phyloP scores from a whole-genome alignment of 1,140 invertebrate species.

The Drosophila asahinai region DNA sequence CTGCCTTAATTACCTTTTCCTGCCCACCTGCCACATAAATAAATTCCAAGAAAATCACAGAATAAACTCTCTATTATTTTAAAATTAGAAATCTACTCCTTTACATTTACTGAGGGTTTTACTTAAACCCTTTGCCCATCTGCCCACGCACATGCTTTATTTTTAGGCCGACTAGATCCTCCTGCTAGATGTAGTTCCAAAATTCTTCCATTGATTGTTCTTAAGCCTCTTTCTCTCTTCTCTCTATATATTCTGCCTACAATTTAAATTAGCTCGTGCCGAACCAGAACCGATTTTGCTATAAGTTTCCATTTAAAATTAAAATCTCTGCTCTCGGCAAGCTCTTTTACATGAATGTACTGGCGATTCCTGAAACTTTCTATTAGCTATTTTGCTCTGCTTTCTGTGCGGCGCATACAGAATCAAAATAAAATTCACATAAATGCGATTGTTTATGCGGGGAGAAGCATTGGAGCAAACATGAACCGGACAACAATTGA shows the following conservation, averaged over 20 bases:
- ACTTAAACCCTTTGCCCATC: not conserved
- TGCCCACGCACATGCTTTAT: not conserved
- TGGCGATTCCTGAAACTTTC: constrained; percentile 34
- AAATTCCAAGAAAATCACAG: not conserved
- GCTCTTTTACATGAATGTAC: constrained; percentile 18
- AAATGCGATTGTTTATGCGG: constrained; percentile 56
- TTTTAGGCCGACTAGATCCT: too few relatives aligned
- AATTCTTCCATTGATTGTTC: too few relatives aligned
- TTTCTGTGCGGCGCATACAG: constrained; percentile 12
- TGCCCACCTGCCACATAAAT: too few relatives aligned
- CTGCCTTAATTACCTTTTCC: too few relatives aligned
- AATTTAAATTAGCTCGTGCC: not conserved
- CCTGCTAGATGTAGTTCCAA: not conserved
- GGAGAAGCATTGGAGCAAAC: constrained; percentile 9
- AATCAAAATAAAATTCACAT: constrained; percentile 72
- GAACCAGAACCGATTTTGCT: not conserved
- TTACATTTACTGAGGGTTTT: too few relatives aligned
- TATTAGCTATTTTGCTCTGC: constrained; percentile 18
- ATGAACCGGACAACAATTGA: constrained; percentile 47
- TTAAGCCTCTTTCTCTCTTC: too few relatives aligned
- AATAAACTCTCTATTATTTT: too few relatives aligned
- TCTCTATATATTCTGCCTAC: too few relatives aligned
- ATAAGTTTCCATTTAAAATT: constrained; percentile 3
- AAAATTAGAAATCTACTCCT: too few relatives aligned
- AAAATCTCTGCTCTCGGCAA: constrained; percentile 22